Evolutionary conservation across 2,113 vertebrate species (phyloP), one percentile per base, ranked within the genome.

Genomic region (Sylvietta virens): DNA sequence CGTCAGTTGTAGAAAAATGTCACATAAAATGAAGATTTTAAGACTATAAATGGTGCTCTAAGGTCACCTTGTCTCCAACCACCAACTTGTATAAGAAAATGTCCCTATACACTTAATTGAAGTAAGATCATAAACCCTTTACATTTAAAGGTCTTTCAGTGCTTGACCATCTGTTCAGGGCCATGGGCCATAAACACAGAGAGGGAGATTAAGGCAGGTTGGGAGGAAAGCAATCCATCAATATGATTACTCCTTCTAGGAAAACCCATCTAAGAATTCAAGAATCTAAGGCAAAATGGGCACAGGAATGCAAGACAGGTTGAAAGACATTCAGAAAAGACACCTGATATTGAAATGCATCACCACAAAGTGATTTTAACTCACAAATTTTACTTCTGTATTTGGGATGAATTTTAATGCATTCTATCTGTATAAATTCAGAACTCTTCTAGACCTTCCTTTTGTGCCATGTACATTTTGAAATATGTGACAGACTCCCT

Each of bases 111-210:
- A 47, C 70, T 86, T 88, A 92, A 93, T n/a, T 56, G 67, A 82
- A 69, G 62, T 94, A 96, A 96, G 96, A 95, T 77, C 87, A 77
- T 96, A 97, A 96, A 95, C 91, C 79, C 96, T 95, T 96, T 96
- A 94, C 40, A 80, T 95, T 48, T 94, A 94, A 96, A 95, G 84
- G 84, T 94, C 96, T 96, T 91, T 44, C 67, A 77, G 79, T 54
- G 83, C 81, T 85, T 95, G 62, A 70, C 96, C 96, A 96, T 96
- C 95, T 97, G 96, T 80, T 94, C 95, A 86, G 81, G 71, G 89
- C 13, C 81, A 69, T 3, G 39, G 92, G 91, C 51, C 67, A 91
- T 35, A 67, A 94, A 94, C 78, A 73, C 57, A 31, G 56, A 76
- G 84, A 88, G 48, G 89, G 56, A 80, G 94, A 95, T 96, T 88